Percentiles rank a stretch among this genome's conserved stretches.
Conservation (phyloP, 2,797 vertebrate genomes). For the Pseudocheirus occidentalis region DNA sequence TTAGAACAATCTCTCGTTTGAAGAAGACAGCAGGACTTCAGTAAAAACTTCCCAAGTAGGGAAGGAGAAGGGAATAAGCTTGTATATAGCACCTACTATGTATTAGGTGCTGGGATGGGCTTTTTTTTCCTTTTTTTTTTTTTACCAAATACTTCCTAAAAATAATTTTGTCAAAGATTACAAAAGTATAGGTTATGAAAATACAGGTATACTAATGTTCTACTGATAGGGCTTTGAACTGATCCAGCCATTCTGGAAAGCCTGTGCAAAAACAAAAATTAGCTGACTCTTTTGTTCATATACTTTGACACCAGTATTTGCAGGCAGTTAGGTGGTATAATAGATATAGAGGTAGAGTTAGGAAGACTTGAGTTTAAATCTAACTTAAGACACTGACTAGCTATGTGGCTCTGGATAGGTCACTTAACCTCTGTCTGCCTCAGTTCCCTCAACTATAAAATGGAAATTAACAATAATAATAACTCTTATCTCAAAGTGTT, state of each 20-base stretch:
- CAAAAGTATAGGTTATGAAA: not conserved
- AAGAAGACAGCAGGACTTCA: not conserved
- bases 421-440: not conserved
- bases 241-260: not conserved
- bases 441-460: not conserved
- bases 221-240: not conserved
- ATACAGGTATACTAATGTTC: not conserved
- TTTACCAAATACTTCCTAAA: not conserved
- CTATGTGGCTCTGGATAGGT: not conserved
- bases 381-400: not conserved
- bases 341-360: not conserved
- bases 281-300: not conserved
- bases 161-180: not conserved
- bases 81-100: not conserved
- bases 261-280: not conserved
- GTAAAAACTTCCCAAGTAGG: not conserved
- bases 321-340: not conserved
- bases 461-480: not conserved
- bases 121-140: too few relatives aligned
- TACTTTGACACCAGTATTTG: not conserved
- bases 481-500: not conserved
- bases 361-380: not conserved
- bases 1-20: not conserved
- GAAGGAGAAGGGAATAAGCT: not conserved
- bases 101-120: not conserved